phyloP scores from a whole-genome alignment of 2,113 vertebrate genomes.

The Meriones unguiculatus region DNA sequence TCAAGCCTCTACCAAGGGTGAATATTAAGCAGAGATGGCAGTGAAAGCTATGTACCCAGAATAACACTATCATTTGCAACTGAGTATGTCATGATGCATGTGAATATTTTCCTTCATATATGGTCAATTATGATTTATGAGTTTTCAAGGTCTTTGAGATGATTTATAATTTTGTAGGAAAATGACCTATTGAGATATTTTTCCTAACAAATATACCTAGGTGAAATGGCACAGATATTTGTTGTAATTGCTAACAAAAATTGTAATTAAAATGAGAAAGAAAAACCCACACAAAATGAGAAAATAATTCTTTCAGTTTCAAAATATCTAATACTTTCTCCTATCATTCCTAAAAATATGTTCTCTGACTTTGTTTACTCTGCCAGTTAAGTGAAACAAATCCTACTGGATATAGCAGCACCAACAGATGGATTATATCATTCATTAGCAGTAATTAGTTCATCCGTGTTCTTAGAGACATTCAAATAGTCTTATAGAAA shows the following conservation, averaged over 20 bases:
- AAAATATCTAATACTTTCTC: neutral
- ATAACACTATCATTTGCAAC: neutral
- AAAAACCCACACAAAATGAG: neutral
- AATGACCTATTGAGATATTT: neutral
- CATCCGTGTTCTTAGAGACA: neutral
- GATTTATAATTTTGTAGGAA: neutral
- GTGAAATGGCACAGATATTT: neutral
- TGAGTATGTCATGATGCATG: neutral
- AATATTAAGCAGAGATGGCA: neutral
- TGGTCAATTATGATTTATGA: neutral
- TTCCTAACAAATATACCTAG: neutral
- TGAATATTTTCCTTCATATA: neutral
- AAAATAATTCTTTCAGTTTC: neutral
- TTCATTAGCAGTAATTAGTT: neutral
- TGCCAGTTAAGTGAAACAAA: neutral
- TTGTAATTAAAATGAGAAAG: neutral
- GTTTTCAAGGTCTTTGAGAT: slow-evolving; percentile 1
- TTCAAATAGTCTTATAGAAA: neutral
- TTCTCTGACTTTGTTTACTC: neutral
- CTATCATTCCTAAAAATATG: neutral
- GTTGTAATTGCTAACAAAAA: neutral
- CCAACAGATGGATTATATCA: neutral
- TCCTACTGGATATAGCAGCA: neutral
- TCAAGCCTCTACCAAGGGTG: slow-evolving; percentile 19
- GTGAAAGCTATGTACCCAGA: neutral